Conservation (phyloP, 2,888 invertebrate genomes). For the Netelia melanura region DNA sequence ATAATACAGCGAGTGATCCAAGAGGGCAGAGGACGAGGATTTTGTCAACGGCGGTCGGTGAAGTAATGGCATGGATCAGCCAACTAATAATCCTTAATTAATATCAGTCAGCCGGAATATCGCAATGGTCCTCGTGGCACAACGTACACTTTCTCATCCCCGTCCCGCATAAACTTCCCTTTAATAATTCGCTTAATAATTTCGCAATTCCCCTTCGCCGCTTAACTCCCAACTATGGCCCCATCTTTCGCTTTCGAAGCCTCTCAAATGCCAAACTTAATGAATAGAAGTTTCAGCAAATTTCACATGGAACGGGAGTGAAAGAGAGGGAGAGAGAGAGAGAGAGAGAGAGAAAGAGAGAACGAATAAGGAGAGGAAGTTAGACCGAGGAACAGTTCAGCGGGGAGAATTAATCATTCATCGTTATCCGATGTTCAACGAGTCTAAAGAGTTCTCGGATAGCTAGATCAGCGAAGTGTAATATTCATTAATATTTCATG, state of each 20-base stretch:
- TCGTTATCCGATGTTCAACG: slow-evolving; percentile 52
- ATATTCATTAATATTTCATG: slow-evolving; percentile 9
- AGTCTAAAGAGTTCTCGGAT: slow-evolving; percentile 13
- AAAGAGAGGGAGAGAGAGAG: slow-evolving; percentile 1
- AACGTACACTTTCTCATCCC: slow-evolving; percentile 13
- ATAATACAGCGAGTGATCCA: slow-evolving; percentile 21
- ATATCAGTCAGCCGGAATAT: slow-evolving; percentile 37
- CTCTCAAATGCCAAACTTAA: slow-evolving; percentile 62
- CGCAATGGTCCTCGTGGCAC: neutral
- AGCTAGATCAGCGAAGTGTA: slow-evolving; percentile 13
- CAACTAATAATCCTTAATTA: slow-evolving; percentile 56
- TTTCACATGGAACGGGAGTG: slow-evolving; percentile 32
- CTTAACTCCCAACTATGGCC: slow-evolving; percentile 3
- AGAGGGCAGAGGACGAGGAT: slow-evolving; percentile 19
- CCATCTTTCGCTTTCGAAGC: slow-evolving; percentile 25
- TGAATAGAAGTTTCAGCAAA: slow-evolving; percentile 65
- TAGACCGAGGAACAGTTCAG: slow-evolving; percentile 33
- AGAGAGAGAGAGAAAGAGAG: neutral
- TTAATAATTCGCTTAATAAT: slow-evolving; percentile 46
- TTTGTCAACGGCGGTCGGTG: slow-evolving; percentile 35
- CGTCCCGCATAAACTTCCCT: neutral
- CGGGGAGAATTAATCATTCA: slow-evolving; percentile 60
- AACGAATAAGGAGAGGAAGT: slow-evolving; percentile 12
- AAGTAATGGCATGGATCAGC: slow-evolving; percentile 28
- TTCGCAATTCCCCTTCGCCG: neutral